Base-by-base conservation (phyloP, 2,888 invertebrate species). In the Lypha dubia region DNA sequence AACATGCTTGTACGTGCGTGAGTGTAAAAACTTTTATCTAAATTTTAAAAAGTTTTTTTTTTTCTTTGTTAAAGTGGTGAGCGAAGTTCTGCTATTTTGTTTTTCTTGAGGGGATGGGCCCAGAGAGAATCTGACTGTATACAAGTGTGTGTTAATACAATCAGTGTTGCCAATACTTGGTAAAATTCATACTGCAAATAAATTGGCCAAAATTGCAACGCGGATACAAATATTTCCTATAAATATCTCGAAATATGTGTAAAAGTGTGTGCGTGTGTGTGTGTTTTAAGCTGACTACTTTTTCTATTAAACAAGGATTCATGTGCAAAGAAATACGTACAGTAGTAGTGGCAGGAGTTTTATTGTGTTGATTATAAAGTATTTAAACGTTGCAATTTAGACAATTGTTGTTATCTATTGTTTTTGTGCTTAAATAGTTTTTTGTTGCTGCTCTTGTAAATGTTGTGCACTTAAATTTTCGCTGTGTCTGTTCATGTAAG, bases 321-420 rank as follows among this genome's bases (percentile, higher is more conserved):
- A 56, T 38, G 9, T 60, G 6, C 17, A 20, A 32, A 38, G 20
- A 46, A 32, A 46, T 11, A 44, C 7, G 13, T 13, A 60, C 41
- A 44, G 51, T n/a, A 24, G 71, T 49, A 20, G 24, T 70, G 11
- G 53, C 20, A 11, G 17, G 44, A 53, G 63, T 56, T 58, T 58
- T 53, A 17, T 13, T 28, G 22, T 24, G 1, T 73, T 60, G 62
- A n/a, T 71, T 82, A 70, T 79, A 86, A 88, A 88, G 88, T 88
- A 86, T 88, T 89, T 89, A 88, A 88, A 87, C 88, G 88, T 88
- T 86, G 88, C 88, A 88, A 88, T 89, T 88, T 87, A 84, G 85
- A 87, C 81, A 83, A 83, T 79, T 83, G 83, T 83, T 79, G n/a
- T 58, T 11, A 67, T 79, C 60, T 11, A 67, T 79, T 71, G 63